These are phyloP conservation scores for Aphelenchoides fujianensis DNA, from an alignment of 1,140 invertebrate genomes.

Conservation along the genomic window DNA sequence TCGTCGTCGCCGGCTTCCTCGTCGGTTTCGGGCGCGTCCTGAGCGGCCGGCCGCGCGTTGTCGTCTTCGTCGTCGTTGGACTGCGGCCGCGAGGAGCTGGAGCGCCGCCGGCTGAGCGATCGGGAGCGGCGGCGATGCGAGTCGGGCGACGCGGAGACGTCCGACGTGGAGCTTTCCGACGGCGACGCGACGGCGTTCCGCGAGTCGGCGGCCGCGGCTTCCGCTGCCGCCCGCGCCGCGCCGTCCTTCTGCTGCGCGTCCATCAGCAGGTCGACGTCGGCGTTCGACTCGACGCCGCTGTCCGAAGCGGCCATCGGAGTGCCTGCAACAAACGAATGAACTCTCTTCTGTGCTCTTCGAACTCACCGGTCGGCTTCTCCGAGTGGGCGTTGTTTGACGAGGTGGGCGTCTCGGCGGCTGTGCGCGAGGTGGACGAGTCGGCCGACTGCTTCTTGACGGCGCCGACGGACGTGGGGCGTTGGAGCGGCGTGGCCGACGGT, in stretches of 20 bases:
- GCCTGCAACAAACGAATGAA: constrained; percentile 26
- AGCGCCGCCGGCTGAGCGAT: neutral
- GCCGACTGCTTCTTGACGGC: neutral
- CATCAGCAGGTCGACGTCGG: constrained; percentile 33
- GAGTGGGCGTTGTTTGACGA: constrained; percentile 8
- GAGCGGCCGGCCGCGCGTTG: no score
- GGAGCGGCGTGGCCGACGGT: neutral
- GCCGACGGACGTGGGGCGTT: no score
- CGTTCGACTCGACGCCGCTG: constrained; percentile 51
- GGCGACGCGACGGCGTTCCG: constrained; percentile 27
- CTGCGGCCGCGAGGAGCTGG: neutral
- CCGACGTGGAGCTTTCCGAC: constrained; percentile 29
- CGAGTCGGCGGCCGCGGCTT: neutral
- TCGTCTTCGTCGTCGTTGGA: constrained; percentile 15
- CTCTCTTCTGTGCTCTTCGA: no score
- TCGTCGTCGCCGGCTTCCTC: constrained; percentile 19
- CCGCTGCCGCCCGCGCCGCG: neutral
- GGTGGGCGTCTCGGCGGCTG: neutral
- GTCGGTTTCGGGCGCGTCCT: neutral
- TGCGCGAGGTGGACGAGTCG: neutral
- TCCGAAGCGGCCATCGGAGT: constrained; percentile 57
- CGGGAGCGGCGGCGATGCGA: constrained; percentile 12
- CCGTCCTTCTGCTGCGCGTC: constrained; percentile 1
- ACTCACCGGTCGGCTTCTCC: constrained; percentile 18
- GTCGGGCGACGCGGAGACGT: constrained; percentile 27